Base-by-base conservation (phyloP, 2,888 invertebrate genomes). In the Andrena bicolor region DNA sequence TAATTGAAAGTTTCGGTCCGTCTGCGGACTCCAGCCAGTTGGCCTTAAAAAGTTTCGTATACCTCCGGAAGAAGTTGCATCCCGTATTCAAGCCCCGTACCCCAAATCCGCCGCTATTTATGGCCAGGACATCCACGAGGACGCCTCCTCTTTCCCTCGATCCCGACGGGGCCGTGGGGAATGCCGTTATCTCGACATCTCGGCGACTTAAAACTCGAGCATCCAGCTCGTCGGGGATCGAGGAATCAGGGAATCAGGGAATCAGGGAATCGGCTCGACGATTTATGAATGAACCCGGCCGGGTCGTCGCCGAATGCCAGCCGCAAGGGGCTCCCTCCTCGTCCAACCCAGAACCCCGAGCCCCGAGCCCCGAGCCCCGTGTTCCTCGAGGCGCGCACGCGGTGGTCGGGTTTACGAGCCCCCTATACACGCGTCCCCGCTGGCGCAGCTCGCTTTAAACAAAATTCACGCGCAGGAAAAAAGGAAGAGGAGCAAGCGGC, bases 181-280 rank as follows among this genome's bases (percentile, higher is more conserved):
- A 76, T 88, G 66, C 69, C 76, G 76, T 88, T 88, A 88, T 88
- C 88, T 85, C 60, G 60, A 74, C 61, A 88, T 88, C 86, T 86
- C 66, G 76, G 80, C 70, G 80, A 80, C 69, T 84, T 85, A 85
- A 88, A 88, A 88, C 78, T 88, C 88, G 88, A 88, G 88, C 88
- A 88, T 82, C 61, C 71, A 69, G 71, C 41, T 20, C 61, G 60
- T 72, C 56, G 61, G 58, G 69, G 72, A 32, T 30, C 30, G 61
- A 16, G 64, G 51, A 73, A 76, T 86, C 74, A 30, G 51, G 60
- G 41, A 41, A 41, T 86, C 74, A 30, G 51, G 60, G 41, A 41
- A 41, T 41, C 41, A 13, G 41, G 41, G 51, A 75, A 82, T 77
- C 80, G 66, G 60, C 20, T 75, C 75, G 71, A 86, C 86, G 82